phyloP scores from a whole-genome alignment of 2,888 invertebrate species.

The Plebejus argus region DNA sequence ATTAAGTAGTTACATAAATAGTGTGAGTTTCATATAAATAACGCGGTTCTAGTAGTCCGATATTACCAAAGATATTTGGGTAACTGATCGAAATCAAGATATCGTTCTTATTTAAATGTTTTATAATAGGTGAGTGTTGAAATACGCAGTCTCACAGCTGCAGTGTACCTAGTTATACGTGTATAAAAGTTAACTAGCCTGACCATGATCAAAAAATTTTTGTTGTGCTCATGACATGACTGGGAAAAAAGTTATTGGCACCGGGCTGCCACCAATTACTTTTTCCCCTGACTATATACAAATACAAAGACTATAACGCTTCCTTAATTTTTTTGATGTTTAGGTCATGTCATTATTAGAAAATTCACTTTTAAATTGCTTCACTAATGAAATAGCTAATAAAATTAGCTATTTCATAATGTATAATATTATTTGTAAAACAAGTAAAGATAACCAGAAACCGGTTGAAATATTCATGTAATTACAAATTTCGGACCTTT shows the following conservation, averaged over 20 bases:
- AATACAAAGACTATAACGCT: too few relatives aligned
- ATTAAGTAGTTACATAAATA: constrained; percentile 20
- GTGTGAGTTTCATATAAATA: constrained; percentile 18
- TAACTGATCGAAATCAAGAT: constrained; percentile 13
- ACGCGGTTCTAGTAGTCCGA: background rate
- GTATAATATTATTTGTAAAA: background rate
- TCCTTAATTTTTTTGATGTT: too few relatives aligned
- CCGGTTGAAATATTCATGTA: background rate
- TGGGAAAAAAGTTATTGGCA: too few relatives aligned
- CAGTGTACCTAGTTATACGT: background rate
- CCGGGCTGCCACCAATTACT: too few relatives aligned
- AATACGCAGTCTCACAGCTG: background rate
- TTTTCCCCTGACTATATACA: too few relatives aligned
- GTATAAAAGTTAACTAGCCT: too few relatives aligned
- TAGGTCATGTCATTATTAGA: background rate
- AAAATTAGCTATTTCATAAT: too few relatives aligned
- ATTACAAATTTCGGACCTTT: constrained; percentile 19
- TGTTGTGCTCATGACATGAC: too few relatives aligned
- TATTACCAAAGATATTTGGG: background rate
- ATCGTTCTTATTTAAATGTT: constrained; percentile 18
- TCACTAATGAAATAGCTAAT: too few relatives aligned
- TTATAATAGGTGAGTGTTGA: background rate
- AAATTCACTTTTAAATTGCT: too few relatives aligned
- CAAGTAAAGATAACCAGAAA: background rate
- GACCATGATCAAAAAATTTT: too few relatives aligned